These are phyloP conservation scores for Hydrocynus forskahlii DNA, from an alignment of 2,797 vertebrate species.

Conservation along the genomic window DNA sequence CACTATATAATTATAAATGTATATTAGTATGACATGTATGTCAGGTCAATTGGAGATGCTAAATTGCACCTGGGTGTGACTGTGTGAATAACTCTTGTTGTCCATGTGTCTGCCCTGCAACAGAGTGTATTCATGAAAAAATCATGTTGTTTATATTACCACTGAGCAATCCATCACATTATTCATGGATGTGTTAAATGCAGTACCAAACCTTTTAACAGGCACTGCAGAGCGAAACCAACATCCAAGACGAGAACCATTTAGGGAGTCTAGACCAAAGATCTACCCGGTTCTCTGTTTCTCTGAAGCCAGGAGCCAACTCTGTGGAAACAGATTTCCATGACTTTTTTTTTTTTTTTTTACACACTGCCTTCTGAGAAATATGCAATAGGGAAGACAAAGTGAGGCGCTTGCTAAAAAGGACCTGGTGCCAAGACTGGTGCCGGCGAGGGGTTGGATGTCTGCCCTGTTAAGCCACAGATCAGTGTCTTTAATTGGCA, in stretches of 20 bases:
- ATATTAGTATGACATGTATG: too few relatives aligned
- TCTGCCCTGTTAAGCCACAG: slow-evolving; percentile 88
- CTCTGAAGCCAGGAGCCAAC: slow-evolving; percentile 56
- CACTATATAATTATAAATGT: too few relatives aligned
- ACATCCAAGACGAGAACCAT: neutral
- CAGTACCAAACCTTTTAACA: neutral
- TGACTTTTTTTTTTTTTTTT: slow-evolving; percentile 63
- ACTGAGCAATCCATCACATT: too few relatives aligned
- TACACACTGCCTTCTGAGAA: slow-evolving; percentile 81
- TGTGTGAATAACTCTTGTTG: too few relatives aligned
- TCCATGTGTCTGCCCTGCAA: too few relatives aligned
- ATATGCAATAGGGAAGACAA: slow-evolving; percentile 78
- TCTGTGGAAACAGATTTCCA: slow-evolving; percentile 68
- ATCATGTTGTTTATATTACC: too few relatives aligned
- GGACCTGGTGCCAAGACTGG: slow-evolving; percentile 84
- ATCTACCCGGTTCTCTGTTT: slow-evolving; percentile 9
- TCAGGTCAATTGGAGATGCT: too few relatives aligned
- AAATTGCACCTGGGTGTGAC: too few relatives aligned
- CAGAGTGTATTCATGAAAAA: too few relatives aligned
- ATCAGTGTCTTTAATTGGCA: slow-evolving; percentile 89
- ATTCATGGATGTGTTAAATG: too few relatives aligned
- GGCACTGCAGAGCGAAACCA: neutral
- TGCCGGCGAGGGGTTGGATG: slow-evolving; percentile 87
- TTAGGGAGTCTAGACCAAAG: slow-evolving; percentile 43
- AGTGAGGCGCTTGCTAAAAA: slow-evolving; percentile 81